Percentiles rank a stretch among this genome's conserved stretches.
These are phyloP conservation scores for Ambastaia sidthimunki DNA, from an alignment of 2,797 vertebrate species.

Conservation along the genomic window DNA sequence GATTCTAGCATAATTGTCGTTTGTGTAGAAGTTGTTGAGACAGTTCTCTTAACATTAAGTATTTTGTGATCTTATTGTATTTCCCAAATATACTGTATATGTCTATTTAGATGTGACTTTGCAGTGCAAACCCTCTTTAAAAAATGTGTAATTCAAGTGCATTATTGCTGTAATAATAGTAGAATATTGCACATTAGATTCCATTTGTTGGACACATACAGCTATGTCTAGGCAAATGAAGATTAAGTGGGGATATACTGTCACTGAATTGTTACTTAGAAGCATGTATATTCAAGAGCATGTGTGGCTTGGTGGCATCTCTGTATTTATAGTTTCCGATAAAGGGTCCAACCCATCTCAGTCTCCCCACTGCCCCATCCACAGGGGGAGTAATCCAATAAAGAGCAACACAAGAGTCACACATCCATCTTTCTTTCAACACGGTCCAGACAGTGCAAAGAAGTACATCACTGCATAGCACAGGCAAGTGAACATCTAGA, in stretches of 20 bases:
- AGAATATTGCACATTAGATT: no score
- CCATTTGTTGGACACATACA: no score
- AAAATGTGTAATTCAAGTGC: no score
- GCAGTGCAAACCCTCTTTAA: no score
- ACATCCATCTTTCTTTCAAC: slow-evolving; percentile 29
- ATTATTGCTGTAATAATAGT: no score
- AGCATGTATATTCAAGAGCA: neutral
- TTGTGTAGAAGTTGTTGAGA: no score
- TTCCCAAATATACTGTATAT: no score
- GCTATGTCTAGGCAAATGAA: neutral
- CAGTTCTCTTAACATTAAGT: no score
- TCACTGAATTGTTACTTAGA: neutral
- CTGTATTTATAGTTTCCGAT: slow-evolving; percentile 56
- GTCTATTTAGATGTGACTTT: no score
- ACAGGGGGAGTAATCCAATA: slow-evolving; percentile 54
- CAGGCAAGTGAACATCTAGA: slow-evolving; percentile 23
- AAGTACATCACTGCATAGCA: neutral
- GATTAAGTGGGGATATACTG: neutral
- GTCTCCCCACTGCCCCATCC: slow-evolving; percentile 44
- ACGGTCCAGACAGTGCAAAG: slow-evolving; percentile 5
- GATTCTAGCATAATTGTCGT: no score
- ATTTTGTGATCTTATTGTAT: no score
- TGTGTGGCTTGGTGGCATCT: slow-evolving; percentile 1
- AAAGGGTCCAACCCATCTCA: slow-evolving; percentile 37
- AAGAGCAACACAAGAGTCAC: slow-evolving; percentile 39